Percentiles rank a stretch among this genome's conserved stretches.
phyloP scores from a whole-genome alignment of 2,888 invertebrate species.

The Andrena chrysosceles region DNA sequence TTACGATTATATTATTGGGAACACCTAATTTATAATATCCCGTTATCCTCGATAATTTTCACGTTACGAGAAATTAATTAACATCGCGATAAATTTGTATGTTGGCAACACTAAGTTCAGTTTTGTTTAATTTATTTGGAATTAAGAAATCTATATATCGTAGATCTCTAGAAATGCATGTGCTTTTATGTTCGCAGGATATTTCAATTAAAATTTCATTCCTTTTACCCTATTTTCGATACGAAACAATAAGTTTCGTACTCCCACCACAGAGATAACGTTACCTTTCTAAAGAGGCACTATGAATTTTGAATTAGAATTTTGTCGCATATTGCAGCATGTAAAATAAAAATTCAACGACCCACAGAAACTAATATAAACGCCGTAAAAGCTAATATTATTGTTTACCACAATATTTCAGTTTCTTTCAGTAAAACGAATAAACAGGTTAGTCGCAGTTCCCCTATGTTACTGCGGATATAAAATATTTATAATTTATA shows the following conservation, averaged over 20 bases:
- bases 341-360: slow-evolving; percentile 3
- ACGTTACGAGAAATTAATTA: not conserved
- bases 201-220: not conserved
- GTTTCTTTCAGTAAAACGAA: not conserved
- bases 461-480: not conserved
- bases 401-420: not conserved
- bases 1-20: too few species aligned
- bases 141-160: not conserved
- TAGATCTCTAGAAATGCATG: not conserved
- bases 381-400: not conserved
- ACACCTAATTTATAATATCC: not conserved
- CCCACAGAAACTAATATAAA: not conserved
- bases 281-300: not conserved
- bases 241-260: not conserved
- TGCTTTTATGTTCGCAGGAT: not conserved
- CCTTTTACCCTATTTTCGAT: not conserved
- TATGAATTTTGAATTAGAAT: not conserved
- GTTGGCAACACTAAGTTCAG: slow-evolving; percentile 11
- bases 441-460: slow-evolving; percentile 36
- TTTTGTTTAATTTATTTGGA: not conserved
- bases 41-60: not conserved
- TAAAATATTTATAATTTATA: slow-evolving; percentile 19
- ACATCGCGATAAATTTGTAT: not conserved
- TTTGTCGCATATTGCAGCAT: not conserved
- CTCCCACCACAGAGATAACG: not conserved